phyloP scores from a whole-genome alignment of 2,113 vertebrate species.

The Xiphorhynchus elegans region DNA sequence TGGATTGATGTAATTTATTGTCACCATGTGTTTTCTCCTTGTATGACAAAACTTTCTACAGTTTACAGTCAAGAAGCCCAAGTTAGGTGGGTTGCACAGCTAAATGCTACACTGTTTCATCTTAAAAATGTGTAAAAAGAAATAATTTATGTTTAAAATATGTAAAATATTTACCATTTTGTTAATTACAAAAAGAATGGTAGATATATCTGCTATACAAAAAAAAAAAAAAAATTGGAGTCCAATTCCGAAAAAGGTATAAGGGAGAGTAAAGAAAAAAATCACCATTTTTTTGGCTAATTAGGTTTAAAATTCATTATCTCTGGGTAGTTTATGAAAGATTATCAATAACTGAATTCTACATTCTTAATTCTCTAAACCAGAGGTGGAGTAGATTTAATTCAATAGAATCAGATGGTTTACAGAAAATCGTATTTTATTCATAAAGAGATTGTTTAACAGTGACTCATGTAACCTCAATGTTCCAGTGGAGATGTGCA shows the following conservation, averaged over 20 bases:
- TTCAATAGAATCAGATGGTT: background rate
- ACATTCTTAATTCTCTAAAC: background rate
- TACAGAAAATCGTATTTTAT: background rate
- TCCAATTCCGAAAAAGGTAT: background rate
- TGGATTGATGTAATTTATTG: background rate
- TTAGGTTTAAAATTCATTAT: background rate
- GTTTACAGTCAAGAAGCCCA: background rate
- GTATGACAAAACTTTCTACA: background rate
- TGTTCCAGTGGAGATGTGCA: background rate
- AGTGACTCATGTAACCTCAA: fast-evolving
- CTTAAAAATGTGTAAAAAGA: background rate
- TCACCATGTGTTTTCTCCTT: background rate
- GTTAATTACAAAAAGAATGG: background rate
- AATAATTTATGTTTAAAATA: too few species aligned
- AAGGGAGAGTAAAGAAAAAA: background rate
- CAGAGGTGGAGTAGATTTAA: background rate
- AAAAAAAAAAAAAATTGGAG: background rate
- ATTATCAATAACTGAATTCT: background rate
- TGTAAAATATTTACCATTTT: background rate
- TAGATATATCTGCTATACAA: background rate
- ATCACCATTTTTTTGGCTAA: background rate
- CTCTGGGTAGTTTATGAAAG: background rate
- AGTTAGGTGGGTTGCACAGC: background rate
- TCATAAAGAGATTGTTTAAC: background rate
- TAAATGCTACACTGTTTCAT: background rate